Conservation (phyloP, 2,113 vertebrate species). For the Pygoscelis adeliae region DNA sequence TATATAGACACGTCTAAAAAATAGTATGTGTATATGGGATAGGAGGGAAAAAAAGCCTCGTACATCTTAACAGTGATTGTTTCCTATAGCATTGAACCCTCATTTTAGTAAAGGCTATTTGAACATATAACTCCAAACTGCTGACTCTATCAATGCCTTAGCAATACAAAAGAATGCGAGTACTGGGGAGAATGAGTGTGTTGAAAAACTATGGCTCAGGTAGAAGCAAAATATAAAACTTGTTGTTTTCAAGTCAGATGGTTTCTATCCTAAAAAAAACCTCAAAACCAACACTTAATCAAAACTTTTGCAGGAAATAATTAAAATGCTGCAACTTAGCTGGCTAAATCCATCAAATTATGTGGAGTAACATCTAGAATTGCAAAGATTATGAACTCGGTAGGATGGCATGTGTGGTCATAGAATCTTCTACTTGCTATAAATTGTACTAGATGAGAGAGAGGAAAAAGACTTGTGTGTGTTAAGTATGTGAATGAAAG, state of each 20-base stretch:
- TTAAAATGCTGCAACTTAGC: not conserved
- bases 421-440: not conserved
- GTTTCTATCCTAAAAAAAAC: not conserved
- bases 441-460: not conserved
- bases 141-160: not conserved
- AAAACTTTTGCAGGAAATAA: not conserved
- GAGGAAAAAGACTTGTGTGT: not conserved
- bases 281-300: not conserved
- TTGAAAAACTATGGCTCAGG: not conserved
- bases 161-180: not conserved
- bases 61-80: not conserved
- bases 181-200: not conserved
- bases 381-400: not conserved
- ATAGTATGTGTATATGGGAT: not conserved
- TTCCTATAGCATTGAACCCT: no score
- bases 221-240: not conserved
- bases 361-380: not conserved
- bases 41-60: not conserved
- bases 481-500: not conserved
- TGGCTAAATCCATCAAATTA: not conserved
- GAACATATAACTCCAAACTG: not conserved
- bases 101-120: not conserved
- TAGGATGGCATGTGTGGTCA: rapidly evolving
- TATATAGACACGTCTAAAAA: not conserved
- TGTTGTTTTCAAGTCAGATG: not conserved